Conservation (phyloP, 2,888 invertebrate genomes). For the Hypsopygia costalis region DNA sequence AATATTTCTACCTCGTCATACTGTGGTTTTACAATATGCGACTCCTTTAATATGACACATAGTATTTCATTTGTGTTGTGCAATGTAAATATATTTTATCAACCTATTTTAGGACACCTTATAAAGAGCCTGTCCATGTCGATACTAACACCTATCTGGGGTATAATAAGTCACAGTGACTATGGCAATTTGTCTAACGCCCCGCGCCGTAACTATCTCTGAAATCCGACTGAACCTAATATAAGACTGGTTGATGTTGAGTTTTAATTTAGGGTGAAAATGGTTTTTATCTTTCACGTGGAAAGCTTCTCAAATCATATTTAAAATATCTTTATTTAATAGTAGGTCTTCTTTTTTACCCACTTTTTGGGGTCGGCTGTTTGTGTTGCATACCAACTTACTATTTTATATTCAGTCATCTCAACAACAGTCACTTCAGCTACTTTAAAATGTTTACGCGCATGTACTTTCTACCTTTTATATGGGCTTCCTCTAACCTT, state of each 20-base stretch:
- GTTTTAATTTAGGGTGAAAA: background rate
- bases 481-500: too few species aligned
- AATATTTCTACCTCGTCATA: background rate
- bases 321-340: too few species aligned
- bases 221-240: constrained; percentile 4
- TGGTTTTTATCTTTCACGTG: too few species aligned
- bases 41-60: background rate
- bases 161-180: constrained; percentile 26
- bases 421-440: too few species aligned
- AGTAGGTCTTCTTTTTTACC: too few species aligned
- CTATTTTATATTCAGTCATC: too few species aligned
- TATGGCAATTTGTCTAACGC: constrained; percentile 30
- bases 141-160: constrained; percentile 1
- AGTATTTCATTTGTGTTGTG: background rate
- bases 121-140: background rate
- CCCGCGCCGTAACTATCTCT: background rate
- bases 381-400: too few species aligned
- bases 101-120: background rate
- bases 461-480: too few species aligned
- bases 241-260: background rate
- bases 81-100: too few species aligned
- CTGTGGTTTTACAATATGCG: background rate
- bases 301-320: too few species aligned
- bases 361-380: too few species aligned
- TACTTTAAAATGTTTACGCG: too few species aligned